Conservation (phyloP, 2,888 invertebrate genomes). For the Drosophila yooni region DNA sequence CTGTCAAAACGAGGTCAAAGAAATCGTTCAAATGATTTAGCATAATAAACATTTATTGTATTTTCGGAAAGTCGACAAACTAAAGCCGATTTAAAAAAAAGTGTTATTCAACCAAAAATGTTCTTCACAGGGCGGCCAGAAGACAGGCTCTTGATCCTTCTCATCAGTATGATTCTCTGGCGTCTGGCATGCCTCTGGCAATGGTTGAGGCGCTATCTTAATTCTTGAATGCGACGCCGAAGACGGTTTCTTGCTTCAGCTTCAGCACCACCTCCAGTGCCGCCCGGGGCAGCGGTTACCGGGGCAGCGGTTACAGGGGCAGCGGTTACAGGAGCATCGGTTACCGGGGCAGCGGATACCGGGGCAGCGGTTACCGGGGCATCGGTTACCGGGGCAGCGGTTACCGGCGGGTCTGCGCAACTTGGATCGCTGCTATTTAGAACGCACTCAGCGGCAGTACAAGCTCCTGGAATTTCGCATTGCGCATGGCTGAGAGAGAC, state of each 20-base stretch:
- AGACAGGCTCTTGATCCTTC: constrained; percentile 3
- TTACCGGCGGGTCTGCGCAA: too few species aligned
- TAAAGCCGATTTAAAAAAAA: background rate
- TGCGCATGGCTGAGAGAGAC: background rate
- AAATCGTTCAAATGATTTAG: too few species aligned
- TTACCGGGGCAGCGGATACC: too few species aligned
- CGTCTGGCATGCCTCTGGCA: background rate
- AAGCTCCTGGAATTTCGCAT: too few species aligned
- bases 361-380: too few species aligned
- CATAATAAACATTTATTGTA: too few species aligned
- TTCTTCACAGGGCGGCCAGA: background rate
- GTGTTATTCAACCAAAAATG: constrained; percentile 17
- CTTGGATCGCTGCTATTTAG: too few species aligned
- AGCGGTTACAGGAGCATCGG: accelerated
- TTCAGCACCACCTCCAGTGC: background rate
- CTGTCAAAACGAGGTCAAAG: background rate
- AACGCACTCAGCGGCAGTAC: too few species aligned
- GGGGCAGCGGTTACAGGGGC: too few species aligned
- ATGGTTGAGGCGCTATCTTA: background rate
- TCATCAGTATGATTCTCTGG: constrained; percentile 1
- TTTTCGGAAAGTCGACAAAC: background rate
- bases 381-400: too few species aligned
- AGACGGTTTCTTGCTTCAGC: background rate
- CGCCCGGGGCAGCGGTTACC: too few species aligned
- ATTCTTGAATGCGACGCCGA: background rate